Conservation (phyloP, 2,888 invertebrate genomes). For the Parasteatoda lunata region DNA sequence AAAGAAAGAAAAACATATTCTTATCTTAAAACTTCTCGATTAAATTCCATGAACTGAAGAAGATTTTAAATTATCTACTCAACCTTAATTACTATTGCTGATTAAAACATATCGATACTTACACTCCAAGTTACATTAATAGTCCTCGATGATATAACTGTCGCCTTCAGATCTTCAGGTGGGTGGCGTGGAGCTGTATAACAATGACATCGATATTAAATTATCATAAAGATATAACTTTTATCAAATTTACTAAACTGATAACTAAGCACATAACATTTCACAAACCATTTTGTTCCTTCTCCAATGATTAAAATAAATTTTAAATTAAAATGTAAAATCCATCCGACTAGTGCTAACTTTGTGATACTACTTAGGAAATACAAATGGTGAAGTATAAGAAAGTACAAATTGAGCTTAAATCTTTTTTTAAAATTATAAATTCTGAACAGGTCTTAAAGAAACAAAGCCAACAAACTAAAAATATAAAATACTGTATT, state of each 20-base stretch:
- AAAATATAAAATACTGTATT: too few species aligned
- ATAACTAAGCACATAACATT: too few species aligned
- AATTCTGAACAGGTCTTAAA: not conserved
- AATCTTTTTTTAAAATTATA: not conserved
- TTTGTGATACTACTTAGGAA: not conserved
- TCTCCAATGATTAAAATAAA: too few species aligned
- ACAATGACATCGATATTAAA: not conserved
- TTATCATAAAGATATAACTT: not conserved
- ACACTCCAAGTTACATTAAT: slow-evolving; percentile 65
- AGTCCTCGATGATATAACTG: slow-evolving; percentile 49
- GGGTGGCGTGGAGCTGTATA: slow-evolving; percentile 46
- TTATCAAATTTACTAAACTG: not conserved
- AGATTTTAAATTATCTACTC: too few species aligned
- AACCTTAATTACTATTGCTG: not conserved
- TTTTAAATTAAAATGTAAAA: too few species aligned
- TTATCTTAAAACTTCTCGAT: too few species aligned
- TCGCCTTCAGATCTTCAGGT: slow-evolving; percentile 50
- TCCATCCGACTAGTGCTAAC: too few species aligned
- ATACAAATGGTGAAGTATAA: not conserved
- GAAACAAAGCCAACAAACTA: not conserved
- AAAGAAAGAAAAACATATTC: too few species aligned
- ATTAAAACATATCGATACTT: not conserved
- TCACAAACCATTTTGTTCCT: too few species aligned
- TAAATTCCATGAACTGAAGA: too few species aligned
- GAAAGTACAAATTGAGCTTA: not conserved